Conservation (phyloP, 2,113 vertebrate genomes). For the Alexandromys fortis region DNA sequence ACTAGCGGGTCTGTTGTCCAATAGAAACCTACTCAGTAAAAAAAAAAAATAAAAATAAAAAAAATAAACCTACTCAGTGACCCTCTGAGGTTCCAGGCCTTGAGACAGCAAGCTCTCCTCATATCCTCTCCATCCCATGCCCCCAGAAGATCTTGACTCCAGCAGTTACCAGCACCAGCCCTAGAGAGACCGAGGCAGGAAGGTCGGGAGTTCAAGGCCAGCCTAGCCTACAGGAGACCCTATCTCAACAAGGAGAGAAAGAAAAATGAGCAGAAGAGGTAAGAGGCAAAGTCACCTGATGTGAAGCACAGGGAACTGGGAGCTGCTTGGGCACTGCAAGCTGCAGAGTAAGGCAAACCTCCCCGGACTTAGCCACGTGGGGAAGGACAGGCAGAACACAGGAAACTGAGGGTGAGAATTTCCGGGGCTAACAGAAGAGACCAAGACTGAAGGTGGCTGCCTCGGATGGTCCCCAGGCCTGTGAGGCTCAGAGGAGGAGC, state of each 20-base stretch:
- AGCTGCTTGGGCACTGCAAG: neutral
- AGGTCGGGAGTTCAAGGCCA: neutral
- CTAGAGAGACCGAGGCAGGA: neutral
- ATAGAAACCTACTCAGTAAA: fast-evolving
- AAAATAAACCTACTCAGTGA: fast-evolving
- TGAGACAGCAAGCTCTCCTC: neutral
- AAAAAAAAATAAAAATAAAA: no score
- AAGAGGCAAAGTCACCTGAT: neutral
- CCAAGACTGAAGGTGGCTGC: neutral
- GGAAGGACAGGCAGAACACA: no score
- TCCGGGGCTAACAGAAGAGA: neutral
- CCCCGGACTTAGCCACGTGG: neutral
- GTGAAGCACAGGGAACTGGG: no score
- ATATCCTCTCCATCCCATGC: neutral
- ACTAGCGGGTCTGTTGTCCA: fast-evolving
- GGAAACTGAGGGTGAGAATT: neutral
- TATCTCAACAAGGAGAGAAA: neutral
- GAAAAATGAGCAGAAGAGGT: neutral
- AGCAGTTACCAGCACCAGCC: no score
- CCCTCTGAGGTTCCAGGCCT: no score
- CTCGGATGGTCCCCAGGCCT: neutral
- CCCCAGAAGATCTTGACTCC: neutral
- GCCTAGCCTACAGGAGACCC: neutral
- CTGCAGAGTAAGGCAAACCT: neutral
- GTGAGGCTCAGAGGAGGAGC: neutral